Base-by-base conservation (phyloP, 2,888 invertebrate species). In the Ptilodon capucinus region DNA sequence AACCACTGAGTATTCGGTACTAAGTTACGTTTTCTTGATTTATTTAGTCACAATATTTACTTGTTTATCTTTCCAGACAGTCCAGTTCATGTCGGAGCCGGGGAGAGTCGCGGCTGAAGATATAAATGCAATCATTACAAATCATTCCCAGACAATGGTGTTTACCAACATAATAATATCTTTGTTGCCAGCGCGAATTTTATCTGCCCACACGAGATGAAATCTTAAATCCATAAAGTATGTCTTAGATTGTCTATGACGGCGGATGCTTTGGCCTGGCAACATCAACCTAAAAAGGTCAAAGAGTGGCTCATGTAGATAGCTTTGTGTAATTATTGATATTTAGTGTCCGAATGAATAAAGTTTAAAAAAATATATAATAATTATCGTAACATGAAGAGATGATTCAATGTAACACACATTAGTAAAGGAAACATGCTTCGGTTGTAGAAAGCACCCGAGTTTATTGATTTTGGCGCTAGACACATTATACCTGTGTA, bases 311-410 rank as follows among this genome's bases (percentile, higher is more conserved):
- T 90, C 91, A 83, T 90, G 91, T 90, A 90, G 91, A 91, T 91
- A 91, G 91, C 90, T 90, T 89, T 81, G 87, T 89, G 86, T 89
- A 86, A 89, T 87, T 86, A 86, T 84, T 85, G 81, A 84, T 89
- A 85, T 87, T 84, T 90, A 89, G 88, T 85, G 81, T 88, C 82
- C 74, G 83, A 83, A 82, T 70, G 80, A 81, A 68, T 68, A 68
- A 65, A 65, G 55, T 54, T 46, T 79, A 79, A 74, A 76, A 77
- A 66, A 60, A 68, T 62, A 72, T 63, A 63, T 68, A 71, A 76
- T 76, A 72, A 79, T 72, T 68, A 79, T 73, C 63, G 68, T 80
- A 75, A 80, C 64, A 68, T 67, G 73, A 70, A 68, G 66, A 73
- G 68, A 72, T 64, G 56, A 74, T 73, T 73, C 69, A 71, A 71